Evolutionary conservation across 2,113 vertebrate genomes (phyloP), one percentile per base, ranked within the genome.

Genomic region (Oreocharis arfaki): DNA sequence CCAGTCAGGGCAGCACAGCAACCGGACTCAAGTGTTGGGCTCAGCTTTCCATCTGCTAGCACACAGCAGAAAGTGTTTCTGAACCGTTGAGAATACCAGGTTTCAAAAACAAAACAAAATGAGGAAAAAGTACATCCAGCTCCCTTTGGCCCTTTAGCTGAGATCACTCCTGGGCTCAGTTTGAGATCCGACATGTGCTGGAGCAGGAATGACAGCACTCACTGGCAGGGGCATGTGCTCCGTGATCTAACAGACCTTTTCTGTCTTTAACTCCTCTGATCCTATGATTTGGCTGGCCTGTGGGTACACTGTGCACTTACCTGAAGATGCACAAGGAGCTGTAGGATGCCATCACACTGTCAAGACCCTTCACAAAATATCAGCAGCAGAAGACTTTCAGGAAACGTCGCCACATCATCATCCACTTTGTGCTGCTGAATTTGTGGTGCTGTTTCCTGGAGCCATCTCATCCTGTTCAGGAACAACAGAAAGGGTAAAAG

Each of bases 301-400:
- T 92, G 91, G 94, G 81, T 78, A 84, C 73, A 46, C 77, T 80
- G 26, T 3, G 4, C 44, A 16, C 90, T 89, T 78, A 93, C 85
- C 95, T 89, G 75, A 75, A 95, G 95, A 92, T 33, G 82, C 87
- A 78, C 50, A 78, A 86, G 84, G 71, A 96, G 71, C 92, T 89
- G 92, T 81, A 73, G 95, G 95, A 95, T 96, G 90, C 93, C 96
- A 68, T 93, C 92, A 90, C 12, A 1, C 76, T 95, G 90, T 82
- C 93, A 96, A 86, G 90, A 77, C 2, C 2, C 75, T 91, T 95
- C 82, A 71, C 0, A 4, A 93, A 90, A 81, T 60, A 78, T 49
- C 79, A 73, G 86, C 17, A 63, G 49, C 73, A 94, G 95, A 97
- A 96, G 83, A 71, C 85, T 94, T 94, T 84, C 50, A 86, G 56